Percentiles rank a stretch among this genome's conserved stretches.
phyloP scores from a whole-genome alignment of 2,888 invertebrate species.

The Polyploca ridens region DNA sequence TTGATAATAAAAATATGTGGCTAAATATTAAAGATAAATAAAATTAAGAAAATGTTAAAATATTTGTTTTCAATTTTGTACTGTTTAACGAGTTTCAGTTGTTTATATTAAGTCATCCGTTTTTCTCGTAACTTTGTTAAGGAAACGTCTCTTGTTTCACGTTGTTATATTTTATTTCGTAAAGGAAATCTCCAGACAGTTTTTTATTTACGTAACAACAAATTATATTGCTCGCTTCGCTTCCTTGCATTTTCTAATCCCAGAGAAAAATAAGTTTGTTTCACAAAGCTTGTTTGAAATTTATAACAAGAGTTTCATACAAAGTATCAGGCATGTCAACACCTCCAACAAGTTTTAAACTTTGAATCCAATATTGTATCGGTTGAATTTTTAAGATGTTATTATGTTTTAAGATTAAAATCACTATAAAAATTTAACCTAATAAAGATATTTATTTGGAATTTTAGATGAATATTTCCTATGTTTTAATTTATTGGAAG shows the following conservation, averaged over 20 bases:
- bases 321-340: no score
- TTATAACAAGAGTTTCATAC: no score
- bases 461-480: no score
- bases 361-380: no score
- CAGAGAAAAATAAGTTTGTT: neutral
- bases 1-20: no score
- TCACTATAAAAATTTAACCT: no score
- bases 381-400: no score
- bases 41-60: neutral
- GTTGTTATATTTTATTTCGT: neutral
- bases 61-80: neutral
- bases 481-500: no score
- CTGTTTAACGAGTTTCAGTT: neutral
- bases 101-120: neutral
- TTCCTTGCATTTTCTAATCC: slow-evolving; percentile 4
- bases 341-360: no score
- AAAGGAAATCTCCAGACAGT: neutral
- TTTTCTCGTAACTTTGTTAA: neutral
- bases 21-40: no score
- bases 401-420: no score
- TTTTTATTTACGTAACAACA: slow-evolving; percentile 4
- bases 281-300: neutral
- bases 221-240: slow-evolving; percentile 1
- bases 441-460: no score
- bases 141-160: neutral